Evolutionary conservation across 1,140 invertebrate species (phyloP), one percentile per base, ranked within the genome.

Genomic region (Dendroctonus valens): DNA sequence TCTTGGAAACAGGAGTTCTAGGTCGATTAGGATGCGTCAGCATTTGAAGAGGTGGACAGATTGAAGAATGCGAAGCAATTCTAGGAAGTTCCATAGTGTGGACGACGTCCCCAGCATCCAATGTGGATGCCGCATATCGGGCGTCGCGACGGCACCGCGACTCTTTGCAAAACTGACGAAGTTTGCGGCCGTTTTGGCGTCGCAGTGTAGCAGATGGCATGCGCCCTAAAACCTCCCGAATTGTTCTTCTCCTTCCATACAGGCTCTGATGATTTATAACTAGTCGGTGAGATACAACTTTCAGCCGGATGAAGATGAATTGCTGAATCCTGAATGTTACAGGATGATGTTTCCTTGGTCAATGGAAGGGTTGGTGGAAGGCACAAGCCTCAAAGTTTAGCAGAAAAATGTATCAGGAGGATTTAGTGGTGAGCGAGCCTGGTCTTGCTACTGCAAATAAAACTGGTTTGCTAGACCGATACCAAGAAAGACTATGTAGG

Each of bases 41-140:
- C 58, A 75, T 54, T 54, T 74, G 71, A 50, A 73, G 67, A 38
- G 73, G 72, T 12, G 75, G 73, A 66, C 69, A 75, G 41, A 77
- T 72, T 11, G 77, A 77, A 39, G 75, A 72, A 49, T 77, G 76
- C 15, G 77, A 78, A 44, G 77, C 71, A 59, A 76, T 77, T 11
- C 76, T 71, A 9, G 76, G 75, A 57, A 77, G 70, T 57, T 78
- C 76, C 76, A 78, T 77, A 54, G 58, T 59, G 54, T 53, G 66
- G 69, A 64, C 69, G 69, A 52, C 54, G 67, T 57, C 68, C 62
- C 58, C 68, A 68, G 74, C 72, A 73, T 72, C 71, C 70, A 65
- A 70, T 12, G 48, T 38, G 41, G 44, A 49, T 52, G 15, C 59
- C 54, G 59, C 59, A 67, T 63, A 68, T 49, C 67, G 67, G 61